Base-by-base conservation (phyloP, 2,888 invertebrate species). In the Nowickia ferox region DNA sequence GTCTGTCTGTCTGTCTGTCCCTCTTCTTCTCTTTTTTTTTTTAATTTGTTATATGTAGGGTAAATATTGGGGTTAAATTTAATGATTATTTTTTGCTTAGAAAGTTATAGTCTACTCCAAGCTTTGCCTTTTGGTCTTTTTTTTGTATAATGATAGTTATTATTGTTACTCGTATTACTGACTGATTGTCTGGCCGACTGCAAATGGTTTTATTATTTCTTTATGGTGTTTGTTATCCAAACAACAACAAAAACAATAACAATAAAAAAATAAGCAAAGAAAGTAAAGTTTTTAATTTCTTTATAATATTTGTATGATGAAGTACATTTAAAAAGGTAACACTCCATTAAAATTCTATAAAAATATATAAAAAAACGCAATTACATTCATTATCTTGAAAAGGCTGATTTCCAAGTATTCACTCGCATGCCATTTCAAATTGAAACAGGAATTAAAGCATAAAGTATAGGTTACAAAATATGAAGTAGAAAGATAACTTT, bases 41-140 rank as follows among this genome's bases (percentile, higher is more conserved):
- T 8, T 44, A 48, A 19, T 17, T 53, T 44, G 3, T 13, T 17
- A 0, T 59, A 59, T 51, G 61, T 61, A 61, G 61, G 44, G 19
- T 78, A 69, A 61, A 78, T 78, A 76, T 72, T 68, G 68, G 74
- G 81, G 81, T 68, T 74, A 59, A 61, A 68, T 68, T 72, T 81
- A 75, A 75, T 61, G 51, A 68, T 68, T 66, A 5, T 71, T 30
- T 44, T 48, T 66, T 59, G 42, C 42, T 74, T 74, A 71, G 69
- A 69, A 59, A 78, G 40, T 59, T 19, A 57, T 48, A 75, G 22
- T 42, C 53, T 68, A 9, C 51, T 68, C 38, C 51, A 17, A n/a
- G 40, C 48, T 19, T 40, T 38, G n/a, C 13, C 30, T 59, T n/a
- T n/a, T 42, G 15, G 9, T 68, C 10, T 57, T 55, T 17, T 68